Base-by-base conservation (phyloP, 1,140 invertebrate species). In the Stegodyphus dumicola region DNA sequence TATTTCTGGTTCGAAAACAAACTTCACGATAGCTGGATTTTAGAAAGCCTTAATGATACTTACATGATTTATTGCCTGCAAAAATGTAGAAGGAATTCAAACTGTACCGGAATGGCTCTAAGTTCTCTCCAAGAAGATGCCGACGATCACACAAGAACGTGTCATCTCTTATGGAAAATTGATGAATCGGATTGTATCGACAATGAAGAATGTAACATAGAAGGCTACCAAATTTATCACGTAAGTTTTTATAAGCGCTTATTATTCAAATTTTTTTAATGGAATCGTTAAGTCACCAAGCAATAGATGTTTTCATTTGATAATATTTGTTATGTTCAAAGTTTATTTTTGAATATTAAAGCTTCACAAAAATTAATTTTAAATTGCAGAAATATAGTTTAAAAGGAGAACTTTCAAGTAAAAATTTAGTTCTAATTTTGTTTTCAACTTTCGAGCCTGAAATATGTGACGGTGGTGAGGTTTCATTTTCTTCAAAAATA, bases 171-270 rank as follows among this genome's bases (percentile, higher is more conserved):
- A 5, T n/a, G 7, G 13, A 17, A 60, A 6, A 64, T 81, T 11
- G 67, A 73, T 13, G 78, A 81, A 73, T 5, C 7, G 15, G 78
- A 81, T 51, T 81, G 78, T 51, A 7, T 13, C n/a, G 53, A 73
- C 6, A 51, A 73, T 10, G 66, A 79, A 7, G 53, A 33, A 7
- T 81, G 78, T 33, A 7, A 71, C 7, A 11, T 17, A 17, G 56
- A 73, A 65, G 78, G 70, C 49, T 81, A 60, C 64, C 78, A 81
- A 65, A 69, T 81, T n/a, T 81, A 64, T 17, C 78, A 81, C n/a
- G 78, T 64, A 81, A 73, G 33, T 33, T 33, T 33, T 33, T 33
- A 33, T 33, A 33, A 33, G n/a, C n/a, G n/a, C n/a, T n/a, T n/a
- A n/a, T n/a, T n/a, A n/a, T n/a, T n/a, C n/a, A n/a, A n/a, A n/a